Percentiles rank a stretch among this genome's conserved stretches.
Evolutionary conservation across 2,113 vertebrate genomes (phyloP).

Genomic region (Platichthys stellatus): DNA sequence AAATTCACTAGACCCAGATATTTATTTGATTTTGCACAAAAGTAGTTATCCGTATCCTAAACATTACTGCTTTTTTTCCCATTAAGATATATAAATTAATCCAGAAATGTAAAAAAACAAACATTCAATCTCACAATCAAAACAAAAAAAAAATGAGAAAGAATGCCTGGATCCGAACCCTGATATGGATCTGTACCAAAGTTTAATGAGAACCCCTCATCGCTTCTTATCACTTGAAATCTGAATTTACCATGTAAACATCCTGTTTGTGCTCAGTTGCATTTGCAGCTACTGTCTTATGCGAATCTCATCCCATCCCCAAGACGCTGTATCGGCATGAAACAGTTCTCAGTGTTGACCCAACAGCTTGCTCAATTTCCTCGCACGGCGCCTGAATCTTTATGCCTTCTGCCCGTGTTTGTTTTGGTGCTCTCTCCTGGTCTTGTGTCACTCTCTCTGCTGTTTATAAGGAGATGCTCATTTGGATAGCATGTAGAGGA

Average conservation of each 20-base stretch:
- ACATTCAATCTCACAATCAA: no score
- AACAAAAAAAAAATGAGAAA: no score
- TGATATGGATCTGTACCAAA: no score
- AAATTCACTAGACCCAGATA: no score
- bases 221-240: slow-evolving; percentile 5
- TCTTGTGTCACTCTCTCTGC: slow-evolving; percentile 23
- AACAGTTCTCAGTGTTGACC: slow-evolving; percentile 19
- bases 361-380: slow-evolving; percentile 37
- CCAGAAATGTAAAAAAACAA: no score
- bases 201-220: slow-evolving; percentile 2
- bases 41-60: no score
- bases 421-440: slow-evolving; percentile 18
- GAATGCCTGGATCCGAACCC: no score
- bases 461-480: slow-evolving; percentile 61
- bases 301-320: slow-evolving; percentile 10
- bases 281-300: not conserved
- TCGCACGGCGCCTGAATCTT: not conserved
- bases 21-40: no score
- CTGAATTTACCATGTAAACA: slow-evolving; percentile 25
- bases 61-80: no score
- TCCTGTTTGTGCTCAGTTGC: not conserved
- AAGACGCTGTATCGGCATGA: slow-evolving; percentile 29
- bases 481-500: slow-evolving; percentile 70
- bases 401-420: slow-evolving; percentile 28
- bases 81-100: no score